Evolutionary conservation across 1,140 invertebrate genomes (phyloP).

Genomic region (Kradibia gibbosae): DNA sequence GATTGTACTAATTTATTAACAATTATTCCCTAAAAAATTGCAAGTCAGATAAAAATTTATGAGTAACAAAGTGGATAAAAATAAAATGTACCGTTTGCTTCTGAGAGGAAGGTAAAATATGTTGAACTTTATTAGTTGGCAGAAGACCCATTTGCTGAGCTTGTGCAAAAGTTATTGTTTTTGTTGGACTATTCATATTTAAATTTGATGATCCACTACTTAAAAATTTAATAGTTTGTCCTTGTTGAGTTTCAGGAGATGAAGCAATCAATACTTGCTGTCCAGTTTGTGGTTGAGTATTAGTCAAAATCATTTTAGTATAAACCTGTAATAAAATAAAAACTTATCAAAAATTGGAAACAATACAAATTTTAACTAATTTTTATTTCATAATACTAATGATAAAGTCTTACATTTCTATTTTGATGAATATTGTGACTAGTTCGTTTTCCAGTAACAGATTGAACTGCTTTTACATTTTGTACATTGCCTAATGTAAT

Average conservation of each 20-base stretch:
- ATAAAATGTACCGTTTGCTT: conserved; percentile 67
- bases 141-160: conserved; percentile 80
- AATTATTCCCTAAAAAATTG: conserved; percentile 68
- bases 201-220: conserved; percentile 60
- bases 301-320: conserved; percentile 77
- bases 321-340: conserved; percentile 63
- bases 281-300: conserved; percentile 66
- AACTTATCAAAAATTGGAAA: conserved; percentile 3
- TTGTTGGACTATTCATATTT: conserved; percentile 73
- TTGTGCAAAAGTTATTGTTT: conserved; percentile 81
- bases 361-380: neutral
- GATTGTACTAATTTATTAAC: conserved; percentile 72
- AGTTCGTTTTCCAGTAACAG: conserved; percentile 63
- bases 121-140: conserved; percentile 72
- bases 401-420: conserved; percentile 60
- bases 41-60: conserved; percentile 17
- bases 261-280: conserved; percentile 67
- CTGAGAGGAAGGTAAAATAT: conserved; percentile 72
- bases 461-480: conserved; percentile 61
- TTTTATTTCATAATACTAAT: neutral
- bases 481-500: conserved; percentile 66
- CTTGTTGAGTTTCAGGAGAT: conserved; percentile 63
- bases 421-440: conserved; percentile 61
- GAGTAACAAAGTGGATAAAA: neutral
- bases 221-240: conserved; percentile 67